Evolutionary conservation across 1,140 invertebrate species (phyloP).

Genomic region (Spodoptera frugiperda): DNA sequence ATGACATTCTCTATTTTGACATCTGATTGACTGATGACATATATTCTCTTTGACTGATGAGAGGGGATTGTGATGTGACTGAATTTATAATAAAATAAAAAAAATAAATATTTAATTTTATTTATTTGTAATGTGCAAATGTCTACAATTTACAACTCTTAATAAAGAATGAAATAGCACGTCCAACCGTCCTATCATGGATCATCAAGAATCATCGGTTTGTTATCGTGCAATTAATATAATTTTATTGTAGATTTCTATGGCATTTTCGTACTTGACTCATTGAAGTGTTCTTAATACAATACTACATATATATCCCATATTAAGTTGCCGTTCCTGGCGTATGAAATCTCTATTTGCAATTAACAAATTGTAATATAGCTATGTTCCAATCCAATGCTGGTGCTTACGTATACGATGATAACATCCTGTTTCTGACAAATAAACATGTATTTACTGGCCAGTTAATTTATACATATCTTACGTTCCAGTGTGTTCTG

Average conservation of each 20-base stretch:
- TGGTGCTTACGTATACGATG: conserved; percentile 28
- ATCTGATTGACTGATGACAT: neutral
- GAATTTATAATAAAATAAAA: neutral
- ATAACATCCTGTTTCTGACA: conserved; percentile 18
- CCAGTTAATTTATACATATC: neutral
- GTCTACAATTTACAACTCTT: neutral
- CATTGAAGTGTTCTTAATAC: neutral
- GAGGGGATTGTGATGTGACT: neutral
- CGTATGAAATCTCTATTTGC: neutral
- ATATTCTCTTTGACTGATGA: no score
- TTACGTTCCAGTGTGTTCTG: no score
- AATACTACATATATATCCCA: neutral
- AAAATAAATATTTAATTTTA: neutral
- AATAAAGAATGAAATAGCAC: conserved; percentile 12
- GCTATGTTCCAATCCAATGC: neutral
- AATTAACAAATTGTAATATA: neutral
- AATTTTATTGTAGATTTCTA: neutral
- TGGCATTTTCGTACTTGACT: neutral
- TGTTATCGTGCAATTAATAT: neutral
- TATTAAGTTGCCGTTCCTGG: neutral
- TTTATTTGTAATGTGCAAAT: neutral
- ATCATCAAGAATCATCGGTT: conserved; percentile 19
- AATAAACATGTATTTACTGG: conserved; percentile 14
- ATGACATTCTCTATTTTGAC: no score
- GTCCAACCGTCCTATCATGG: neutral